These are phyloP conservation scores for Cryptotis parvus DNA, from an alignment of 2,113 vertebrate species.

Conservation along the genomic window DNA sequence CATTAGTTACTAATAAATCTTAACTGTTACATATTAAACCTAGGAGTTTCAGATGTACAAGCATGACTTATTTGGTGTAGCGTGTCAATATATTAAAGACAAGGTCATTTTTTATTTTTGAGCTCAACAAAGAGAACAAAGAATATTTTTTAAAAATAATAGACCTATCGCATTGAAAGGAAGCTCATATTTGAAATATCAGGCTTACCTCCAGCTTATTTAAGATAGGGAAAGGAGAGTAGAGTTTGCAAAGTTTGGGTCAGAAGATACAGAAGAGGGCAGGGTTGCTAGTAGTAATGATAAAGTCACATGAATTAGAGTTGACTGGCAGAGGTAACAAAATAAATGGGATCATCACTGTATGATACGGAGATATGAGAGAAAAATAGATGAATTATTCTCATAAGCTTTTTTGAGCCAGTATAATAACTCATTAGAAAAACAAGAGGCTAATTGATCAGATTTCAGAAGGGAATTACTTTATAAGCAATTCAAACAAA, in stretches of 20 bases:
- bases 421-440: conserved; percentile 63
- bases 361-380: neutral
- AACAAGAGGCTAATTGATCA: conserved; percentile 45
- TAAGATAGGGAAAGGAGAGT: neutral
- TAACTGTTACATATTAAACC: neutral
- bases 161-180: neutral
- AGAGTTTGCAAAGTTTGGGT: conserved; percentile 15
- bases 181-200: conserved; percentile 32
- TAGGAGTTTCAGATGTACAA: conserved; percentile 42
- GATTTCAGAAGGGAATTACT: conserved; percentile 55
- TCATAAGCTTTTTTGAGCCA: conserved; percentile 44
- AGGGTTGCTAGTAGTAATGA: conserved; percentile 54
- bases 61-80: neutral
- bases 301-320: conserved; percentile 67
- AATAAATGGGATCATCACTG: conserved; percentile 45
- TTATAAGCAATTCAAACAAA: conserved; percentile 56
- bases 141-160: conserved; percentile 21
- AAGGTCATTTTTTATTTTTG: conserved; percentile 32
- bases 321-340: conserved; percentile 41
- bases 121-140: conserved; percentile 33
- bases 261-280: conserved; percentile 32
- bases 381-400: conserved; percentile 1
- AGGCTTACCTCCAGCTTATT: conserved; percentile 12
- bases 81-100: conserved; percentile 34
- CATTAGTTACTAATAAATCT: conserved; percentile 17